These are phyloP conservation scores for Pammene aurita DNA, from an alignment of 2,888 invertebrate species.

Conservation along the genomic window DNA sequence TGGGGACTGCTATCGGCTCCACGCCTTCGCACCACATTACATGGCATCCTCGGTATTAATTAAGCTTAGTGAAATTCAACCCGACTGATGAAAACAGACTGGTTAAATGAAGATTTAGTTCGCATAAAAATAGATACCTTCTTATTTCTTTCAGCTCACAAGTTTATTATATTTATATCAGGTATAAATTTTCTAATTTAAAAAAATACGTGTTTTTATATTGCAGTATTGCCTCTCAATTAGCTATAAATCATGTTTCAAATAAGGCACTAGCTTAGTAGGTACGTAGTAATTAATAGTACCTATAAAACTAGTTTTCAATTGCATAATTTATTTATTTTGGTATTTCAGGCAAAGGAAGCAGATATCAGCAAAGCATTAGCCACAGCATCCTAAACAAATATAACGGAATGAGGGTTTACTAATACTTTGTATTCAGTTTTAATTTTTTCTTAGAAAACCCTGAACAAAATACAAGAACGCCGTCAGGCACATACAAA, in stretches of 20 bases:
- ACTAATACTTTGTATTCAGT: background rate
- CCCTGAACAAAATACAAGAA: background rate
- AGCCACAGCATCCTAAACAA: background rate
- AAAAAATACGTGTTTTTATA: no score
- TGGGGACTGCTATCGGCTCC: conserved; percentile 51
- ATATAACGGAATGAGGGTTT: background rate
- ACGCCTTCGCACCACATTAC: conserved; percentile 20
- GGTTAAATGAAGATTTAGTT: background rate
- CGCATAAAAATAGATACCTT: background rate
- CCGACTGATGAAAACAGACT: background rate
- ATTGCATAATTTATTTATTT: no score
- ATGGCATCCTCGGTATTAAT: conserved; percentile 46
- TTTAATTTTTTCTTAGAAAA: background rate
- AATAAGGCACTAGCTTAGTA: no score
- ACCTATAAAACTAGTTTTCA: no score
- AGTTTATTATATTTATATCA: no score
- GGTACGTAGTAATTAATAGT: no score
- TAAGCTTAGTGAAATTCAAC: conserved; percentile 35
- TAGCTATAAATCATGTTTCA: no score
- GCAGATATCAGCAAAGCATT: no score
- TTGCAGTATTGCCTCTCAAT: no score
- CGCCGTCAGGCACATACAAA: background rate
- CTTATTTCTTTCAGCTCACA: background rate
- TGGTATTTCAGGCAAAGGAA: no score
- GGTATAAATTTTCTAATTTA: no score